Conservation (phyloP, 1,140 invertebrate species). For the Drosophila kanapiae region DNA sequence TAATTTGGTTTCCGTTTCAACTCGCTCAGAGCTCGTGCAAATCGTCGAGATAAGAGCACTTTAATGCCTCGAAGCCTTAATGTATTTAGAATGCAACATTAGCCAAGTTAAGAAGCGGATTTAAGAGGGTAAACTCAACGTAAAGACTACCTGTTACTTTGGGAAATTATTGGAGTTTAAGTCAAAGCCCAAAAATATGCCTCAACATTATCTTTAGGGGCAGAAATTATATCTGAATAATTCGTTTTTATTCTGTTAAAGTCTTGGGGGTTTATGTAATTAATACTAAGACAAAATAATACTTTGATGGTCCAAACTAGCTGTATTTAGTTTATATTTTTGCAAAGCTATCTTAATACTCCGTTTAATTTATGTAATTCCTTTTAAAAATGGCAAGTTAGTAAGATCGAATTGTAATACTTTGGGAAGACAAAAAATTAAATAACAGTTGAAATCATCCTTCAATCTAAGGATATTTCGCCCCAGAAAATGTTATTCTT, state of each 20-base stretch:
- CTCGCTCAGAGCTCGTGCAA: constrained; percentile 39
- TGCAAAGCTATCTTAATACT: no score
- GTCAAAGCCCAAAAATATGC: constrained; percentile 24
- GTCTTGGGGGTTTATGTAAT: neutral
- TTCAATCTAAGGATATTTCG: neutral
- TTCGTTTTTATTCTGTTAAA: neutral
- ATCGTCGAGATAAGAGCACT: constrained; percentile 57
- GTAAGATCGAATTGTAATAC: no score
- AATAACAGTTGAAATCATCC: neutral
- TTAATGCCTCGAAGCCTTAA: constrained; percentile 39
- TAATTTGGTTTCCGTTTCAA: constrained; percentile 31
- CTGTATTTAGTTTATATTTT: no score
- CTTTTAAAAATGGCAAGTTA: no score
- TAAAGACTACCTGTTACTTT: constrained; percentile 16
- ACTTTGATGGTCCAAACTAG: no score
- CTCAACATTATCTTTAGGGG: accelerated
- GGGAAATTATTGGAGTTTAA: no score
- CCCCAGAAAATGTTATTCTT: neutral
- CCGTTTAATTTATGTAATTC: no score
- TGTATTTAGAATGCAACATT: constrained; percentile 71
- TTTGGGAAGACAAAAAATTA: neutral
- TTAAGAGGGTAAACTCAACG: neutral
- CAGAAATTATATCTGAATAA: neutral
- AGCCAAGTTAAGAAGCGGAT: constrained; percentile 24
- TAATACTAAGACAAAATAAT: neutral